Evolutionary conservation across 2,888 invertebrate genomes (phyloP), one percentile per base, ranked within the genome.

Genomic region (Hypsopygia costalis): DNA sequence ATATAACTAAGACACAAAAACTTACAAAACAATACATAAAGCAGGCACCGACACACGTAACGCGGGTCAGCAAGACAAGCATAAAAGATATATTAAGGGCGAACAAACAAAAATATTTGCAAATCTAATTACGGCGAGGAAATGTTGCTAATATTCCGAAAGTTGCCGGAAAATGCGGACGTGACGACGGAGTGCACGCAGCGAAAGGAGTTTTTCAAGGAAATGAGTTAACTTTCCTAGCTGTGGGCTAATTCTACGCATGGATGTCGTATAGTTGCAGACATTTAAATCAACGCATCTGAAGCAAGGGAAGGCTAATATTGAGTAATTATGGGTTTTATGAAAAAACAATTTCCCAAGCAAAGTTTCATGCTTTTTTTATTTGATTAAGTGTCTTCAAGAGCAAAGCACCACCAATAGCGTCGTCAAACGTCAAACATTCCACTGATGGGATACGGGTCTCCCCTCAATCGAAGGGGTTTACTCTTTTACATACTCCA

Each of bases 141-240:
- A 74, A 71, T 66, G 66, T 68, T 57, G 59, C 64, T 65, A 66
- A 69, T 70, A 70, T 66, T 65, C 64, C 52, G 58, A 65, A 66
- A 73, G 74, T 66, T 69, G 52, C 59, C 63, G 68, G 67, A 66
- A 69, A 67, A 65, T 50, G 56, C 49, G 64, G 49, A 77, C 81
- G 78, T 81, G 77, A 66, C 68, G 52, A 45, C 55, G 43, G 53
- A 52, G 51, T 58, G 61, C 64, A 68, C 74, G 71, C 69, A 71
- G 71, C 73, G 70, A 70, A 69, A 62, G 66, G 73, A 79, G 72
- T 76, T 78, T 73, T 70, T 73, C 67, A 74, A 73, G 80, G 80
- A 81, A 81, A 80, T 81, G 74, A 78, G 75, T 67, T 77, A 81
- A 81, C 77, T 82, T 81, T 74, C 50, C 44, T 58, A 58, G 62